Evolutionary conservation across 2,797 vertebrate genomes (phyloP).

Genomic region (Pseudochirops cupreus): DNA sequence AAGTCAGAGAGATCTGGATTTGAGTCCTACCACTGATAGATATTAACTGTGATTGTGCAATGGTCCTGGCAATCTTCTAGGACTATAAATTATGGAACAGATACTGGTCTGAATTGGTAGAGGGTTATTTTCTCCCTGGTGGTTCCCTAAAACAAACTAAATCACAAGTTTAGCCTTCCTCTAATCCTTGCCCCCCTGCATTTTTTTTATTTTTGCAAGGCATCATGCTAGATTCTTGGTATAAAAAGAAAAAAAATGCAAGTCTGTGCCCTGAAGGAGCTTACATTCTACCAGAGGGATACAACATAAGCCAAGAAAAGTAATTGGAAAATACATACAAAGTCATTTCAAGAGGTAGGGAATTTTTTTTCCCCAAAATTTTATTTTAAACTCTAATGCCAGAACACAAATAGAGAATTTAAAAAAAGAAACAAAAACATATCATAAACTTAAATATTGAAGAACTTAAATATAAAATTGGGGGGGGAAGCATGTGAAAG

Average conservation of each 20-base stretch:
- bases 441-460: no score
- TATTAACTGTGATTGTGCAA: background rate
- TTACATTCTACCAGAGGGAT: background rate
- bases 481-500: no score
- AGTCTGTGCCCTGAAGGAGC: background rate
- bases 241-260: background rate
- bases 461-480: no score
- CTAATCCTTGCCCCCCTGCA: background rate
- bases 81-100: background rate
- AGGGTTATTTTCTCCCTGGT: background rate
- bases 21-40: background rate
- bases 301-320: background rate
- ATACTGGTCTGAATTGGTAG: background rate
- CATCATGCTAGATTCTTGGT: background rate
- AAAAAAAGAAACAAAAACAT: no score
- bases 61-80: background rate
- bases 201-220: background rate
- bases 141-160: background rate
- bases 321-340: background rate
- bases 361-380: no score
- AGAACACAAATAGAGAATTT: no score
- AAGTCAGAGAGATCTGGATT: background rate
- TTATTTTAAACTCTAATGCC: no score
- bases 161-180: background rate
- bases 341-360: background rate